A percentile compares a stretch with the other conserved stretches of the same genome.
These are phyloP conservation scores for Formica aserva DNA, from an alignment of 2,888 invertebrate species.

Conservation along the genomic window DNA sequence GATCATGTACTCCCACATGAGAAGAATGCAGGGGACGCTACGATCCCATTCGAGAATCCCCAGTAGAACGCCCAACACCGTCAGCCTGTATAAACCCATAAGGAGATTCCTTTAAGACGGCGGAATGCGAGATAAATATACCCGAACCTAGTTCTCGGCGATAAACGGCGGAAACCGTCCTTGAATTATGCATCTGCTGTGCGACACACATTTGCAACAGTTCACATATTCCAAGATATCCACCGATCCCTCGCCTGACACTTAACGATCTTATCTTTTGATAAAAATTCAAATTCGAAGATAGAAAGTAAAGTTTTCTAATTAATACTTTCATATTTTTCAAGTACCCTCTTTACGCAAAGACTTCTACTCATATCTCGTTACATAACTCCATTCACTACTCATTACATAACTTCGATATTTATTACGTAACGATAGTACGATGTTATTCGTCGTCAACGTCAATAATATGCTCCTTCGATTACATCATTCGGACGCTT, in stretches of 20 bases:
- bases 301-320: too few relatives aligned
- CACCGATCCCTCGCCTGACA: background rate
- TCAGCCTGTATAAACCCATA: conserved; percentile 87
- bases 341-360: background rate
- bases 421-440: background rate
- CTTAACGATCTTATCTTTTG: background rate
- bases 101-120: conserved; percentile 39
- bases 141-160: background rate
- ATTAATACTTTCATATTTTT: background rate
- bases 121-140: conserved; percentile 7
- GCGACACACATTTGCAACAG: background rate
- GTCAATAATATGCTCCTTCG: conserved; percentile 26
- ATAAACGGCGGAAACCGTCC: background rate
- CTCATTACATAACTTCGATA: background rate
- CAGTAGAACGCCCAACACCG: conserved; percentile 88
- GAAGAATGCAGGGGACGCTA: conserved; percentile 86
- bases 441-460: background rate
- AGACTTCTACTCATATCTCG: background rate
- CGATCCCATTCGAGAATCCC: conserved; percentile 88
- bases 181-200: background rate
- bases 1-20: conserved; percentile 88
- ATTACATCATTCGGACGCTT: conserved; percentile 9
- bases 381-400: background rate
- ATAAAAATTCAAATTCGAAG: background rate
- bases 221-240: background rate